Conservation (phyloP, 2,113 vertebrate species). For the Pristiophorus japonicus region DNA sequence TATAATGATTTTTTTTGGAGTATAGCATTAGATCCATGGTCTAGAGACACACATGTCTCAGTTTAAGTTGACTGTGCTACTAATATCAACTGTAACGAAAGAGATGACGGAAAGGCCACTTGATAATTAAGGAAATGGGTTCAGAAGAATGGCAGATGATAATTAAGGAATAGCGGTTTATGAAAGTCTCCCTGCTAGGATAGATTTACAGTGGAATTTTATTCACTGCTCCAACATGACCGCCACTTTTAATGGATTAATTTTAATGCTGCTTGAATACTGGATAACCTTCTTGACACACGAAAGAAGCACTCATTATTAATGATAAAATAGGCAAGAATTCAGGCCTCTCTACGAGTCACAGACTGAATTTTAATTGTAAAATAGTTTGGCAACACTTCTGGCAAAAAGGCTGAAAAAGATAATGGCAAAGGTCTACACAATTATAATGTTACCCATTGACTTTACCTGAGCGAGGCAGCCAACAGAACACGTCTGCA, state of each 20-base stretch:
- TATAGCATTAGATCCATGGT: too few species aligned
- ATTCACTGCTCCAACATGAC: neutral
- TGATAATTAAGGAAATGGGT: neutral
- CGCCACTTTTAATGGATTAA: neutral
- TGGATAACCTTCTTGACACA: neutral
- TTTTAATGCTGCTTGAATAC: neutral
- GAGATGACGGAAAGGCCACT: neutral
- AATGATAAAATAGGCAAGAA: neutral
- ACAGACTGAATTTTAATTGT: neutral
- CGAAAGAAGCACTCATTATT: neutral
- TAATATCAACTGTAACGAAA: neutral
- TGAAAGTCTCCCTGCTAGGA: neutral
- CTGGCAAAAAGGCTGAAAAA: neutral
- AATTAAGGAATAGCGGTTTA: neutral
- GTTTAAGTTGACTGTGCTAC: too few species aligned
- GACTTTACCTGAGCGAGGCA: too few species aligned
- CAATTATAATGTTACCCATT: neutral
- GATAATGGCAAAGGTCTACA: neutral
- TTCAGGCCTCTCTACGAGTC: neutral
- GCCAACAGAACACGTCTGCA: too few species aligned
- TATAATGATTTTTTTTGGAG: neutral
- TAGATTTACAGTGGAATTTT: constrained; percentile 1
- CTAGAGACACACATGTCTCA: too few species aligned
- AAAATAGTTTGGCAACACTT: neutral
- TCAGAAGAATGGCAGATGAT: constrained; percentile 9